Evolutionary conservation across 1,140 invertebrate species (phyloP).

Genomic region (Bombus impatiens): DNA sequence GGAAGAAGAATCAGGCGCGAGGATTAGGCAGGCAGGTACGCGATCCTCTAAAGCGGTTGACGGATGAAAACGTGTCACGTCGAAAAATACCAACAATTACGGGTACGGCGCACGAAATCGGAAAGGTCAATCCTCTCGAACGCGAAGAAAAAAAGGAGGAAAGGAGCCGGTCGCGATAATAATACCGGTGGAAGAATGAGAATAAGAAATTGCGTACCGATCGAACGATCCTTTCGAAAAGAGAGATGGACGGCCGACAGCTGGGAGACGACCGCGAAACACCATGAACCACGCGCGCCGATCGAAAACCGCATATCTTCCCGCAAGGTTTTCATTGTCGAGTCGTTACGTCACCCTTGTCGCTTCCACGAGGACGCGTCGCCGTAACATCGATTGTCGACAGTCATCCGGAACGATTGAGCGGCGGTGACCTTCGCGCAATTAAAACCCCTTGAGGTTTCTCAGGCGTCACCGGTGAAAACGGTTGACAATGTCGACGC

Average conservation of each 20-base stretch:
- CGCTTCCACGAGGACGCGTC: conserved; percentile 65
- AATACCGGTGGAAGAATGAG: conserved; percentile 33
- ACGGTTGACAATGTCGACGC: conserved; percentile 65
- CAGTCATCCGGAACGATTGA: conserved; percentile 74
- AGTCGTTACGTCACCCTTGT: conserved; percentile 74
- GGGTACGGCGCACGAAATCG: not conserved
- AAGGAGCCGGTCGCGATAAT: not conserved
- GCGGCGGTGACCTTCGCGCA: conserved; percentile 75
- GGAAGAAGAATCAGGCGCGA: not conserved
- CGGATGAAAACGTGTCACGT: not conserved
- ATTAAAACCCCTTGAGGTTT: conserved; percentile 77
- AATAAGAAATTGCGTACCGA: conserved; percentile 44
- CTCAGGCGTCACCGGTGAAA: conserved; percentile 60
- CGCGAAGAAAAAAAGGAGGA: too few species aligned
- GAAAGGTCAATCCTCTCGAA: not conserved
- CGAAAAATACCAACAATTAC: conserved; percentile 28
- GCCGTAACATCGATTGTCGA: conserved; percentile 68
- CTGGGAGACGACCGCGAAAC: conserved; percentile 53
- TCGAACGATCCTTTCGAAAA: conserved; percentile 48
- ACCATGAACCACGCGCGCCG: conserved; percentile 34
- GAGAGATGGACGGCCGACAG: conserved; percentile 54
- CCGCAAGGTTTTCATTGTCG: conserved; percentile 66
- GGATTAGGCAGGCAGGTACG: not conserved
- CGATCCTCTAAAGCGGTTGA: not conserved
- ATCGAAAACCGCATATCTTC: conserved; percentile 30